Evolutionary conservation across 1,140 invertebrate species (phyloP).

Genomic region (Rhyacophila brunnea): DNA sequence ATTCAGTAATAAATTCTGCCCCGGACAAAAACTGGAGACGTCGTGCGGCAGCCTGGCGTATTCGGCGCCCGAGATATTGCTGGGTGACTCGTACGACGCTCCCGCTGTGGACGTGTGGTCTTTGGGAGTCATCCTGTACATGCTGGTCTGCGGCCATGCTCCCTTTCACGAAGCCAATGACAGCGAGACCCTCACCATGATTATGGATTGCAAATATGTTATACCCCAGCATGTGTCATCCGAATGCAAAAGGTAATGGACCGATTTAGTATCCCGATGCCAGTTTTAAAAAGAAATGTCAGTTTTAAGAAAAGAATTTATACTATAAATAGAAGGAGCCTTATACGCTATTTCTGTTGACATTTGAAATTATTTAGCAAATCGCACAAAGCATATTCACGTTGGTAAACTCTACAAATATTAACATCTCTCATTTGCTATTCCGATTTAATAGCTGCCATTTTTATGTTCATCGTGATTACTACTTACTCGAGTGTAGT

Average conservation of each 20-base stretch:
- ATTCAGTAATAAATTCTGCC: conserved; percentile 96
- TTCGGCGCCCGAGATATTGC: conserved; percentile 97
- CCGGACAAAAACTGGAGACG: conserved; percentile 96
- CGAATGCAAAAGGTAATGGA: conserved; percentile 74
- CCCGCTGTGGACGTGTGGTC: conserved; percentile 99
- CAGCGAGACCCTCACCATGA: conserved; percentile 98
- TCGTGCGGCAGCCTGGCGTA: conserved; percentile 99
- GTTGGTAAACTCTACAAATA: too few relatives aligned
- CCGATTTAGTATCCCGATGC: not conserved
- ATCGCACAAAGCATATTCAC: conserved; percentile 19
- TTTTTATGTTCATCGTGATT: too few relatives aligned
- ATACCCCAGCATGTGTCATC: conserved; percentile 87
- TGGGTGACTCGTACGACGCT: conserved; percentile 93
- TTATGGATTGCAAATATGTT: conserved; percentile 98
- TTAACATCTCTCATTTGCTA: too few relatives aligned
- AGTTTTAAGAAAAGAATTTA: too few relatives aligned
- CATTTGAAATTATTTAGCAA: too few relatives aligned
- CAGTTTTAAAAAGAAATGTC: not conserved
- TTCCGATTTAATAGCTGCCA: too few relatives aligned
- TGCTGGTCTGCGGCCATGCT: conserved; percentile 95
- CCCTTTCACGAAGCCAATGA: conserved; percentile 99
- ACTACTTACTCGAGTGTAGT: too few relatives aligned
- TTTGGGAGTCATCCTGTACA: conserved; percentile 96
- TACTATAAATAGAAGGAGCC: not conserved
- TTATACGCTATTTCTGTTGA: too few relatives aligned